These are phyloP conservation scores for Xanthorhoe spadicearia DNA, from an alignment of 2,888 invertebrate species.

Conservation along the genomic window DNA sequence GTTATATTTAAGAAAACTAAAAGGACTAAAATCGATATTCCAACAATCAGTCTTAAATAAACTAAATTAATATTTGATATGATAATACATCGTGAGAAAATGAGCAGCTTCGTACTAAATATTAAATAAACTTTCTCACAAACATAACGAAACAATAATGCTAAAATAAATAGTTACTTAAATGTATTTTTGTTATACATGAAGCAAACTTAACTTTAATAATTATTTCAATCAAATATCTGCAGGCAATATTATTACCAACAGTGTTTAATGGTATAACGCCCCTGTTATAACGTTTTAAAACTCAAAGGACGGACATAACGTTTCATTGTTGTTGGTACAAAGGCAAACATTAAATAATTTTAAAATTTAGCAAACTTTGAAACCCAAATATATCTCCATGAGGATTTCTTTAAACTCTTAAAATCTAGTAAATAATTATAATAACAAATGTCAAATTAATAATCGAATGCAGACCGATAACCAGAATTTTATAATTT, in stretches of 20 bases:
- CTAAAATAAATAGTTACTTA: slow-evolving; percentile 17
- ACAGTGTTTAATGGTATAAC: background rate
- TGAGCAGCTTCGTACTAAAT: slow-evolving; percentile 27
- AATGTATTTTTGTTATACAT: slow-evolving; percentile 12
- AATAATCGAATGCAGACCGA: background rate
- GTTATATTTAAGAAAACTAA: slow-evolving; percentile 49
- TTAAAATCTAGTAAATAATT: background rate
- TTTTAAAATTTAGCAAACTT: background rate
- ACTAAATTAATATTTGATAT: slow-evolving; percentile 54
- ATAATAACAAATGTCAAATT: background rate
- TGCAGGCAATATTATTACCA: no score
- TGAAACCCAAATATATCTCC: background rate
- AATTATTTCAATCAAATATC: background rate
- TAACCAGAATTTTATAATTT: background rate
- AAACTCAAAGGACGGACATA: slow-evolving; percentile 32
- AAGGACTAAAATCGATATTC: slow-evolving; percentile 52
- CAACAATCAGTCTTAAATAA: slow-evolving; percentile 76
- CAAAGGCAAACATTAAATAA: background rate
- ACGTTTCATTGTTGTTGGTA: slow-evolving; percentile 5
- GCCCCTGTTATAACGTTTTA: slow-evolving; percentile 8
- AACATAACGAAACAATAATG: slow-evolving; percentile 26
- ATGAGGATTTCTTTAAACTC: background rate
- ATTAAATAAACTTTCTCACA: slow-evolving; percentile 16
- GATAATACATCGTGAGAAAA: slow-evolving; percentile 23
- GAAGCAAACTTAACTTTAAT: background rate